A percentile compares a stretch with the other conserved stretches of the same genome.
Evolutionary conservation across 2,888 invertebrate genomes (phyloP).

Genomic region (Zonitis immaculata): DNA sequence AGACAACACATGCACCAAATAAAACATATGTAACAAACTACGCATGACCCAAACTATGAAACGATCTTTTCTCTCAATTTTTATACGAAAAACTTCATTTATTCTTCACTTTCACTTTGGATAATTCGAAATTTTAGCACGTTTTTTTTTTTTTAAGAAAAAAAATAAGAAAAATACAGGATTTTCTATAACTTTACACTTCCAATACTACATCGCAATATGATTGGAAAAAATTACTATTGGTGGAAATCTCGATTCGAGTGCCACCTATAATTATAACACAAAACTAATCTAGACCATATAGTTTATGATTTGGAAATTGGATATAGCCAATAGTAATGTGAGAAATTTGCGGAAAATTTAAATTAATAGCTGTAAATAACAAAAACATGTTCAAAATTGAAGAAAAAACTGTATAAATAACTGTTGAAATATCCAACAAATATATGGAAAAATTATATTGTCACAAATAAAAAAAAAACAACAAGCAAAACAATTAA

Average conservation of each 20-base stretch:
- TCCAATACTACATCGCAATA: background rate
- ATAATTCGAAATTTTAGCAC: too few relatives aligned
- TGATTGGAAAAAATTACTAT: background rate
- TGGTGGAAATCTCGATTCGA: background rate
- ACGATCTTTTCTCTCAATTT: background rate
- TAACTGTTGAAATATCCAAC: too few relatives aligned
- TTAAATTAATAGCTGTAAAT: background rate
- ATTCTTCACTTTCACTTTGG: too few relatives aligned
- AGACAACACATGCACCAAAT: constrained; percentile 37
- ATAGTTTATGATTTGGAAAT: background rate
- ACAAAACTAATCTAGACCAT: background rate
- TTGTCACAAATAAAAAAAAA: background rate
- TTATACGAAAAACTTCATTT: too few relatives aligned
- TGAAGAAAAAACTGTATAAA: background rate
- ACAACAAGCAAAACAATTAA: background rate
- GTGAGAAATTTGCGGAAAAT: background rate
- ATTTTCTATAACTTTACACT: background rate
- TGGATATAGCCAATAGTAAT: background rate
- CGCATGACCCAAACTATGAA: constrained; percentile 13
- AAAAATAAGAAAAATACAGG: background rate
- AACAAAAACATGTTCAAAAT: too few relatives aligned
- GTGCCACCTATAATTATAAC: background rate
- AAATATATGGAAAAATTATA: too few relatives aligned
- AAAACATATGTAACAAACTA: constrained; percentile 20
- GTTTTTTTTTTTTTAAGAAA: too few relatives aligned